phyloP scores from a whole-genome alignment of 1,140 invertebrate genomes.

The Diorhabda sublineata region DNA sequence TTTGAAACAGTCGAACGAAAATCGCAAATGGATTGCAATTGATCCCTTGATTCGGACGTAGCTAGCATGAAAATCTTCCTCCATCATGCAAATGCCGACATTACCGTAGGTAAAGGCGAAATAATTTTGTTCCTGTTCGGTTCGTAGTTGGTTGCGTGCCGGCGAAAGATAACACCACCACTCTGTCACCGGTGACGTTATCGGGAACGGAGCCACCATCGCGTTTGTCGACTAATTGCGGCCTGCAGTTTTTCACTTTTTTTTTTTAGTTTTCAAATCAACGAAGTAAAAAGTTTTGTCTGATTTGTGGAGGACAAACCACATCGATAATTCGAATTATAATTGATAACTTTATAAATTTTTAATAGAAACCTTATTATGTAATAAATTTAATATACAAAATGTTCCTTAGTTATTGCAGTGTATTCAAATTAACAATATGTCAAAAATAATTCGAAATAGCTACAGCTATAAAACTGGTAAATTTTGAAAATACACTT shows the following conservation, averaged over 20 bases:
- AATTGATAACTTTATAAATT: no score
- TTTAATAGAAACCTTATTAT: no score
- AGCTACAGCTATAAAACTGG: no score
- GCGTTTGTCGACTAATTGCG: constrained; percentile 13
- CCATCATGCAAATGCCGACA: neutral
- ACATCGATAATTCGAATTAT: no score
- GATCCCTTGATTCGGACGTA: neutral
- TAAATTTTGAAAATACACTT: no score
- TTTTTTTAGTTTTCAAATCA: neutral
- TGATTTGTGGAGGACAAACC: no score
- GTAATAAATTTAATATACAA: no score
- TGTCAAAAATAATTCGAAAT: no score
- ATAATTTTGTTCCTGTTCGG: constrained; percentile 2
- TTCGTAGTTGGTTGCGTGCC: constrained; percentile 6
- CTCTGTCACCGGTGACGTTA: constrained; percentile 13
- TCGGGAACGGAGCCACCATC: constrained; percentile 9
- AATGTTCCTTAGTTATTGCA: no score
- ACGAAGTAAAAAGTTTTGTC: no score
- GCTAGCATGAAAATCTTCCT: neutral
- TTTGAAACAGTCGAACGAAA: neutral
- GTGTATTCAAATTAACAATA: no score
- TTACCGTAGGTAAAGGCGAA: constrained; percentile 1
- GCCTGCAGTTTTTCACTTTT: neutral
- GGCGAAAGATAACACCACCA: constrained; percentile 5
- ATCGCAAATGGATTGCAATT: constrained; percentile 2